Percentiles rank a stretch among this genome's conserved stretches.
These are phyloP conservation scores for Eulemur albifrons DNA, from an alignment of 2,797 vertebrate genomes.

Conservation along the genomic window DNA sequence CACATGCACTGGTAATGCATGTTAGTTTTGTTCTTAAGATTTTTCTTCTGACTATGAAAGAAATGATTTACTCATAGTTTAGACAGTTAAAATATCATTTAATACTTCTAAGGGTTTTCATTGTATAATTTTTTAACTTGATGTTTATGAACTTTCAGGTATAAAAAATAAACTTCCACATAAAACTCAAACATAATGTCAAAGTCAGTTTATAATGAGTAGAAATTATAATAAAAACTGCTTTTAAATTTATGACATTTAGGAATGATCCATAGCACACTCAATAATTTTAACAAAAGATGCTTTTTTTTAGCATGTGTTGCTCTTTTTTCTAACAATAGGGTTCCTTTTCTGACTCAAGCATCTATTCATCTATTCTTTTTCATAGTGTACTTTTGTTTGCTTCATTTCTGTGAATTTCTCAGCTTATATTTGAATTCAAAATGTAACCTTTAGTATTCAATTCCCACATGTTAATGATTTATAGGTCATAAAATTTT, in stretches of 20 bases:
- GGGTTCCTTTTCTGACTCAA: background rate
- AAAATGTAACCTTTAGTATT: slow-evolving; percentile 7
- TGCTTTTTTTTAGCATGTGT: background rate
- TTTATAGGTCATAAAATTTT: background rate
- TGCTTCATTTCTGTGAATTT: slow-evolving; percentile 17
- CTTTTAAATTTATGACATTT: slow-evolving; percentile 30
- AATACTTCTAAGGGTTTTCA: slow-evolving; percentile 29
- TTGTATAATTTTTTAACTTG: slow-evolving; percentile 25
- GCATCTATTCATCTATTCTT: slow-evolving; percentile 25
- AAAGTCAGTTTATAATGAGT: background rate
- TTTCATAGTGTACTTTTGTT: background rate
- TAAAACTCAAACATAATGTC: slow-evolving; percentile 11
- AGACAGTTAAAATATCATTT: slow-evolving; percentile 47
- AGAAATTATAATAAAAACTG: slow-evolving; percentile 24
- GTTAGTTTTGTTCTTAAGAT: slow-evolving; percentile 27
- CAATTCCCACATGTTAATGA: background rate
- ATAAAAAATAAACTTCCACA: background rate
- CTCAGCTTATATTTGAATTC: slow-evolving; percentile 31
- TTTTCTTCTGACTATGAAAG: slow-evolving; percentile 41
- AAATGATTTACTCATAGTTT: slow-evolving; percentile 56
- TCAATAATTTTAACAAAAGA: slow-evolving; percentile 26
- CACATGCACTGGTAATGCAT: background rate
- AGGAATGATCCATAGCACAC: background rate
- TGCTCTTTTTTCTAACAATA: background rate
- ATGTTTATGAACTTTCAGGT: background rate